These are phyloP conservation scores for Parazoanthus atlanticus DNA, from an alignment of 92 coral and sea anemone species.

Conservation along the genomic window DNA sequence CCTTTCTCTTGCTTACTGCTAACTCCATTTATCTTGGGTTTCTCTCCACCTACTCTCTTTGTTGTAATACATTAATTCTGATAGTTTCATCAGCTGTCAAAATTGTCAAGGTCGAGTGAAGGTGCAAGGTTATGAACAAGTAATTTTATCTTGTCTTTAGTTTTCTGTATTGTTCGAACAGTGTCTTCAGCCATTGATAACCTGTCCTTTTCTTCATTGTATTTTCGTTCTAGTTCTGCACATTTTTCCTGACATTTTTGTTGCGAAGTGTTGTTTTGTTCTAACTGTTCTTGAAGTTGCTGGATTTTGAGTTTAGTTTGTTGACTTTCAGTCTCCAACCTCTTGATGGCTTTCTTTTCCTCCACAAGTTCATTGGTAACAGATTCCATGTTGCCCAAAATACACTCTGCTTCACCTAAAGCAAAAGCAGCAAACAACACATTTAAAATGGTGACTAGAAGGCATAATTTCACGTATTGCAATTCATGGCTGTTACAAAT, in stretches of 20 bases:
- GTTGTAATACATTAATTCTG: not conserved
- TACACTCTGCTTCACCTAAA: slow-evolving; percentile 87
- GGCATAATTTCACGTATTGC: no score
- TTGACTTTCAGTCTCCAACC: slow-evolving; percentile 76
- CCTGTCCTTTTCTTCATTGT: slow-evolving; percentile 85
- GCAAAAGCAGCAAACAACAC: not conserved
- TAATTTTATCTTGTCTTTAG: slow-evolving; percentile 93
- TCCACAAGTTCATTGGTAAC: slow-evolving; percentile 85
- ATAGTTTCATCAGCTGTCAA: slow-evolving; percentile 21
- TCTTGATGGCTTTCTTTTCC: slow-evolving; percentile 83
- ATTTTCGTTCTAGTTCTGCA: slow-evolving; percentile 70
- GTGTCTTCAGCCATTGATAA: slow-evolving; percentile 90
- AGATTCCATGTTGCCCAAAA: slow-evolving; percentile 85
- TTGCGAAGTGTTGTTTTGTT: slow-evolving; percentile 59
- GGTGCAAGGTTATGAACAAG: slow-evolving; percentile 97
- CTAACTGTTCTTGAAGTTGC: slow-evolving; percentile 76
- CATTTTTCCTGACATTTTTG: slow-evolving; percentile 73
- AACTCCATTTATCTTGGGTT: no score
- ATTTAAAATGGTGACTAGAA: not conserved
- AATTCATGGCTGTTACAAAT: not conserved
- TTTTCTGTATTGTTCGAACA: slow-evolving; percentile 83
- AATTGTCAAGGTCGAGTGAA: slow-evolving; percentile 76
- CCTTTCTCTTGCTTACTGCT: no score
- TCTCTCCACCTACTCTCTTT: not conserved
- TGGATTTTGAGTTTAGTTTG: slow-evolving; percentile 75